A percentile compares a stretch with the other conserved stretches of the same genome.
phyloP scores from a whole-genome alignment of 2,113 vertebrate genomes.

The Thomomys bottae region DNA sequence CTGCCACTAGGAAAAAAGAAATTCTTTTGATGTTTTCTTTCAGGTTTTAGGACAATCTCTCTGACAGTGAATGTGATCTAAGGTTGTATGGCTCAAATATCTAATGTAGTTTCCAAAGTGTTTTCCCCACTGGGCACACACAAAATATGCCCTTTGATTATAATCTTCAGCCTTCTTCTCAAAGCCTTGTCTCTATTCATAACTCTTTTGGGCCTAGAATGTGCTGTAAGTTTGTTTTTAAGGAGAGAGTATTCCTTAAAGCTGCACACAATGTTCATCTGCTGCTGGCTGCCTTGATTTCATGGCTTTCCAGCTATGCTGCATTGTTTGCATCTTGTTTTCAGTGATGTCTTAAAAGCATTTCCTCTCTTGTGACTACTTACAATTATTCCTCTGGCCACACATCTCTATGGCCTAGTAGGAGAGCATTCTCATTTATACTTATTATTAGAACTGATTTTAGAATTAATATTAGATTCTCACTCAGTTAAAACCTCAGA shows the following conservation, averaged over 20 bases:
- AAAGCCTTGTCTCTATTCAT: conserved; percentile 47
- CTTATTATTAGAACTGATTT: conserved; percentile 56
- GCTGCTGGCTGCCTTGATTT: conserved; percentile 3
- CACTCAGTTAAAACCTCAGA: conserved; percentile 50
- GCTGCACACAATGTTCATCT: neutral
- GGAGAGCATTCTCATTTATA: conserved; percentile 45
- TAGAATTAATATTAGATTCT: conserved; percentile 54
- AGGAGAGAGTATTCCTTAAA: conserved; percentile 41
- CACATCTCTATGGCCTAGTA: neutral
- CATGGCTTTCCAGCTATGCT: conserved; percentile 40
- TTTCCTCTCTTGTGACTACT: conserved; percentile 39
- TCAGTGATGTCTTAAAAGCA: conserved; percentile 51
- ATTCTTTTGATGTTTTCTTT: conserved; percentile 45
- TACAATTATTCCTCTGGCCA: conserved; percentile 46
- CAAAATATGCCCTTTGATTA: conserved; percentile 61
- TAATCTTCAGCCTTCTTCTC: conserved; percentile 60
- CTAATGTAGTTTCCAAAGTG: conserved; percentile 51
- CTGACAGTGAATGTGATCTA: conserved; percentile 63
- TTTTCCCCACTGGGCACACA: conserved; percentile 54
- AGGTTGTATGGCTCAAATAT: conserved; percentile 50
- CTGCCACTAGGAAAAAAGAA: neutral
- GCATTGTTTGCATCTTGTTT: conserved; percentile 34
- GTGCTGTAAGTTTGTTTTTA: conserved; percentile 59
- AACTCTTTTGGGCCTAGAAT: conserved; percentile 50
- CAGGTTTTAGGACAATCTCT: conserved; percentile 39